A percentile compares a stretch with the other conserved stretches of the same genome.
These are phyloP conservation scores for Timema cristinae DNA, from an alignment of 2,888 invertebrate species.

Conservation along the genomic window DNA sequence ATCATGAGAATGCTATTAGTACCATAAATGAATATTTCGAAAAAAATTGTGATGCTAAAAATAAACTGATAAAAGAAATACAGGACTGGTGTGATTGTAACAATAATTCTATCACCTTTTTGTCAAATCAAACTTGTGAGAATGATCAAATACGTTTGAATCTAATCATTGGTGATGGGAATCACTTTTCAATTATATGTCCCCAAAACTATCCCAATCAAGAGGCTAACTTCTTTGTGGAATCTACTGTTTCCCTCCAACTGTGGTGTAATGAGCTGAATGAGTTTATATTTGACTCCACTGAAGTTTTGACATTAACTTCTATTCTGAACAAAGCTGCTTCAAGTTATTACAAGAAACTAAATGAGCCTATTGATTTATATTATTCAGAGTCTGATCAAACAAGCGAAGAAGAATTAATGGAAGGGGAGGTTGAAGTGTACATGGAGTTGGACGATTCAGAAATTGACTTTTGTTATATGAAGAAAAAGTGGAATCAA, in stretches of 20 bases:
- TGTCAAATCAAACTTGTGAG: slow-evolving; percentile 22
- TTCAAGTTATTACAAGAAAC: slow-evolving; percentile 23
- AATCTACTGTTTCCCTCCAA: slow-evolving; percentile 29
- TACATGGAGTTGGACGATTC: slow-evolving; percentile 23
- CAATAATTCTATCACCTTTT: slow-evolving; percentile 13
- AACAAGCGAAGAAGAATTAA: slow-evolving; percentile 18
- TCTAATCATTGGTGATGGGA: slow-evolving; percentile 26
- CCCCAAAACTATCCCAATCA: slow-evolving; percentile 30
- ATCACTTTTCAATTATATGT: slow-evolving; percentile 28
- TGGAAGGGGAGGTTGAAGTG: too few species aligned
- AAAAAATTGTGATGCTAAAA: too few species aligned
- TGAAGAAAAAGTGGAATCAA: slow-evolving; percentile 31
- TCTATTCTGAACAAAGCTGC: slow-evolving; percentile 28
- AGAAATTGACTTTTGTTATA: slow-evolving; percentile 28
- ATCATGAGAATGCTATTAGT: too few species aligned
- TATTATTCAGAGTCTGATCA: slow-evolving; percentile 25
- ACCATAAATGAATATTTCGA: too few species aligned
- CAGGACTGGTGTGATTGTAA: not conserved
- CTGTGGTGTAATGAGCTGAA: slow-evolving; percentile 34
- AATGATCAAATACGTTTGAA: slow-evolving; percentile 30
- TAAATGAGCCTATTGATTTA: slow-evolving; percentile 19
- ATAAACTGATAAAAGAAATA: too few species aligned
- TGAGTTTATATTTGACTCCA: slow-evolving; percentile 32
- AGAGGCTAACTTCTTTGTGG: slow-evolving; percentile 33
- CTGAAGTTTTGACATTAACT: slow-evolving; percentile 23